phyloP scores from a whole-genome alignment of 2,797 vertebrate genomes.

The Mus caroli region DNA sequence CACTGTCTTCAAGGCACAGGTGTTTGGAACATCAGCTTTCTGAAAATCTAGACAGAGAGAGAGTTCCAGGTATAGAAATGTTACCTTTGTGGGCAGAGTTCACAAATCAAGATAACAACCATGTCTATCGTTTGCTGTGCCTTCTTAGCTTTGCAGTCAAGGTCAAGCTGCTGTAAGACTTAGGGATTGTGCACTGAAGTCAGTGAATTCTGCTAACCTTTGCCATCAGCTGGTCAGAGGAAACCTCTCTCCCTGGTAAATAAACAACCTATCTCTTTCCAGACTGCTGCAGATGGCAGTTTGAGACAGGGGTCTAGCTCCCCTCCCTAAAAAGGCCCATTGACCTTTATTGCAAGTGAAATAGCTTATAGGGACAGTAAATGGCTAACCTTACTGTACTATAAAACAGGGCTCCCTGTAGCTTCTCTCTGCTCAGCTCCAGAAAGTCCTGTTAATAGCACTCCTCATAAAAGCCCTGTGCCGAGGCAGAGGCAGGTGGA shows the following conservation, averaged over 20 bases:
- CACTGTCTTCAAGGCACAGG: neutral
- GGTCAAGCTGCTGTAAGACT: neutral
- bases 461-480: slow-evolving; percentile 41
- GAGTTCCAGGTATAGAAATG: neutral
- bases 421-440: slow-evolving; percentile 1
- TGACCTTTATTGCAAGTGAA: slow-evolving; percentile 80
- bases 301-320: slow-evolving; percentile 62
- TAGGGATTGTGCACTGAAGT: neutral
- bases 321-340: slow-evolving; percentile 78
- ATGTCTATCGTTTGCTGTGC: neutral
- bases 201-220: slow-evolving; percentile 25
- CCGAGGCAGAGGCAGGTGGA: no score
- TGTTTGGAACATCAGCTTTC: neutral
- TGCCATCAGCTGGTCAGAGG: neutral
- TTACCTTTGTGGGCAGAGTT: slow-evolving; percentile 4
- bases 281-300: slow-evolving; percentile 42
- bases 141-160: neutral
- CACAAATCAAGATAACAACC: neutral
- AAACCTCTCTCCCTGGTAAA: neutral
- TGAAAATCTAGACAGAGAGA: neutral
- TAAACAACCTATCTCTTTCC: slow-evolving; percentile 59
- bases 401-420: slow-evolving; percentile 61
- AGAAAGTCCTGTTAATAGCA: neutral
- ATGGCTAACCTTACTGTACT: slow-evolving; percentile 65
- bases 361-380: slow-evolving; percentile 73